Base-by-base conservation (phyloP, 2,113 vertebrate species). In the Cyprinus carpio region DNA sequence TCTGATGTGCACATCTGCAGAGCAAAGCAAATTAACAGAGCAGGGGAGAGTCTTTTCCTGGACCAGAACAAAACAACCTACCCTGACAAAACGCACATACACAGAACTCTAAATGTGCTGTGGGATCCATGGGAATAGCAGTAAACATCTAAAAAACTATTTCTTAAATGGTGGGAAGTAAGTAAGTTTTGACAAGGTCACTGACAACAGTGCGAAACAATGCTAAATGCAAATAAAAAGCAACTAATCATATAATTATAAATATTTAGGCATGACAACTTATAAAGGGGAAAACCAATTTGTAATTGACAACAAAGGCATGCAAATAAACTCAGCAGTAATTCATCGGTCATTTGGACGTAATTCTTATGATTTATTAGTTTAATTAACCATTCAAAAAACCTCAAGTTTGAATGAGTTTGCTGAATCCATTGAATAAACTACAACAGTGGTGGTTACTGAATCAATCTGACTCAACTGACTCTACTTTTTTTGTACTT, bases 1-100 rank as follows among this genome's bases (percentile, higher is more conserved):
- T 93, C 92, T 95, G 94, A 94, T 92, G 87, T 90, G 88, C 91
- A 91, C 93, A 94, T 94, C 93, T 93, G 93, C 90, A 88, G 88
- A 89, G 91, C 89, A 90, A 92, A 93, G 90, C 87, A 91, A 92
- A 94, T 92, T 89, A 92, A 84, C 71, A 82, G 78, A 58, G 86
- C 29, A 89, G 87, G 87, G 64, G 77, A 29, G 43, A 69, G 58
- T 58, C 54, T 49, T 18, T 71, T 81, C 56, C 82, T 34, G 43
- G 60, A 84, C 56, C 56, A 34, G 67, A 65, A 86, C 67, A 86
- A 92, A 89, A 86, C 34, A 84, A 31, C 27, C 58, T 56, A 34
- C 76, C 31, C 72, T 75, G 49, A 78, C 37, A 27, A 86, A 54
- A 77, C 31, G 4, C 29, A 82, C 72, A 82, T 18, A 49, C 75